Percentiles rank a stretch among this genome's conserved stretches.
phyloP scores from a whole-genome alignment of 2,113 vertebrate species.

The Chitala chitala region DNA sequence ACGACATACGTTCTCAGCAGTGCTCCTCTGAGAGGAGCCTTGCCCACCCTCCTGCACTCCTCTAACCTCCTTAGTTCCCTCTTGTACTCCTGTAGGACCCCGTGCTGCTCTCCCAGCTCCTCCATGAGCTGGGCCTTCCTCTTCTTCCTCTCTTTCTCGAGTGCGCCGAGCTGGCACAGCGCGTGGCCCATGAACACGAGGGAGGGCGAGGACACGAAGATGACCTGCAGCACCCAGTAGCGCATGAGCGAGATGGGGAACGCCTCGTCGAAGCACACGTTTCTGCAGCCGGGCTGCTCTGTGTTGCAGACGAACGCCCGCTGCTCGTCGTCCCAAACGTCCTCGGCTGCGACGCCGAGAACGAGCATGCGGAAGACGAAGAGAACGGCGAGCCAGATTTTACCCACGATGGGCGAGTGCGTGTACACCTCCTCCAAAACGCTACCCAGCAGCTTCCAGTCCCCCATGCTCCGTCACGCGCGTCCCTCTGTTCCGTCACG shows the following conservation, averaged over 20 bases:
- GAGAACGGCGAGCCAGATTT: slow-evolving; percentile 92
- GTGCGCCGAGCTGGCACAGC: slow-evolving; percentile 74
- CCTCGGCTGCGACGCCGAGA: slow-evolving; percentile 84
- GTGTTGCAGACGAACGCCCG: slow-evolving; percentile 89
- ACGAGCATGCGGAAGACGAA: slow-evolving; percentile 94
- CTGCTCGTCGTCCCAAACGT: slow-evolving; percentile 90
- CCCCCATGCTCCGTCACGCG: slow-evolving; percentile 68
- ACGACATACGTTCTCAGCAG: slow-evolving; percentile 82
- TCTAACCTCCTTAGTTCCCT: slow-evolving; percentile 78
- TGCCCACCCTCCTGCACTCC: slow-evolving; percentile 79
- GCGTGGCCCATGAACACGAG: slow-evolving; percentile 90
- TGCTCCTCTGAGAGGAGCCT: slow-evolving; percentile 83
- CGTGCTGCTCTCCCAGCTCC: slow-evolving; percentile 72
- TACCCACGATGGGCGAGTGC: slow-evolving; percentile 87
- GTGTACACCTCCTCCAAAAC: slow-evolving; percentile 92
- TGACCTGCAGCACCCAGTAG: slow-evolving; percentile 91
- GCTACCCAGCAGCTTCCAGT: slow-evolving; percentile 89
- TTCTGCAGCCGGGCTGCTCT: slow-evolving; percentile 86
- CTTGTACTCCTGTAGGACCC: slow-evolving; percentile 67
- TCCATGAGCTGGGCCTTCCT: slow-evolving; percentile 67
- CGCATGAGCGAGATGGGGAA: slow-evolving; percentile 91
- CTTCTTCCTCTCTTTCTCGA: slow-evolving; percentile 81
- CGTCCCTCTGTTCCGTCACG: slow-evolving; percentile 14
- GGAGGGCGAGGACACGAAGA: slow-evolving; percentile 90
- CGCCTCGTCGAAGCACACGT: slow-evolving; percentile 82